Evolutionary conservation across 2,797 vertebrate species (phyloP).

Genomic region (Anniella stebbinsi): DNA sequence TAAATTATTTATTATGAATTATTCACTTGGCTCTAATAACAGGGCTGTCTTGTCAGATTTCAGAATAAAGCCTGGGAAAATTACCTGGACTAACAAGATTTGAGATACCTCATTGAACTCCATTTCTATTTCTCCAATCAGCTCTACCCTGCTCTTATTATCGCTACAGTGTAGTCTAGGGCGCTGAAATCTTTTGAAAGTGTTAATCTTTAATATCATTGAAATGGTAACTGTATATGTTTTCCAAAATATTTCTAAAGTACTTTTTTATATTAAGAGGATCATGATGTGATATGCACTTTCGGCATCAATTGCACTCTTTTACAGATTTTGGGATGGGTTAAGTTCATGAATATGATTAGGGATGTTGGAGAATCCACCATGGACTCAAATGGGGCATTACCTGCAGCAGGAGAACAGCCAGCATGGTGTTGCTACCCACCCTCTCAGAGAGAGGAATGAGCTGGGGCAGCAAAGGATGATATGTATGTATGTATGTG

Average conservation of each 20-base stretch:
- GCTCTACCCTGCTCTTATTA: conserved; percentile 49
- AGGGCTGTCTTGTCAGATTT: conserved; percentile 51
- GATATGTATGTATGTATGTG: no score
- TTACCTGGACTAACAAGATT: conserved; percentile 76
- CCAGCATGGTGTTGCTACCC: no score
- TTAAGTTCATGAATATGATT: neutral
- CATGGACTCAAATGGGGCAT: no score
- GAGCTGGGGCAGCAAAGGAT: no score
- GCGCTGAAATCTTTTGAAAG: conserved; percentile 48
- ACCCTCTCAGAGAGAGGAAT: no score
- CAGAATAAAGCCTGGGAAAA: conserved; percentile 68
- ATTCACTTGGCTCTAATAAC: conserved; percentile 47
- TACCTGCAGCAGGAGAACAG: no score
- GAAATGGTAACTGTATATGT: conserved; percentile 8
- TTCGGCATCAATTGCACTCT: neutral
- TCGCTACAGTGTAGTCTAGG: conserved; percentile 32
- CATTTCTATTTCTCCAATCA: conserved; percentile 34
- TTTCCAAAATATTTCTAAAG: conserved; percentile 10
- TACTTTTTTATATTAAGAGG: neutral
- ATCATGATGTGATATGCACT: neutral
- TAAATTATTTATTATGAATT: conserved; percentile 45
- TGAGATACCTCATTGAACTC: conserved; percentile 69
- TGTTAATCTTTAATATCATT: accelerated
- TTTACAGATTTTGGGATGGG: neutral
- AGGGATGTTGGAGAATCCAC: no score